Evolutionary conservation across 2,113 vertebrate genomes (phyloP).

Genomic region (Peromyscus polionotus): DNA sequence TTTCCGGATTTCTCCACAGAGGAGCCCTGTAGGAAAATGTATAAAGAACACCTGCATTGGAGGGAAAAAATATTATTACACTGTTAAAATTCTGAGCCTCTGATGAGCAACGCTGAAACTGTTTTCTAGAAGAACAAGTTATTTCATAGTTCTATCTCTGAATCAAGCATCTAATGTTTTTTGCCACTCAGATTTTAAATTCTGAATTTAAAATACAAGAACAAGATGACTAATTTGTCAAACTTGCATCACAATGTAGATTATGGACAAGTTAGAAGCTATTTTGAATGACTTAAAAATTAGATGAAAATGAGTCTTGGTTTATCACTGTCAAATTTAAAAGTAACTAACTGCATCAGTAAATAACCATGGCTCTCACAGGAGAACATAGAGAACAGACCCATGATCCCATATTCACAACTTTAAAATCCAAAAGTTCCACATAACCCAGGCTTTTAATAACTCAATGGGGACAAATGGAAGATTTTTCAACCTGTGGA

Average conservation of each 20-base stretch:
- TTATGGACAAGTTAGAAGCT: conserved; percentile 24
- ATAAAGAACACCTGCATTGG: conserved; percentile 96
- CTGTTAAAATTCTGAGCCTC: conserved; percentile 66
- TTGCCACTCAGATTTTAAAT: conserved; percentile 23
- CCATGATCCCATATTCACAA: background rate
- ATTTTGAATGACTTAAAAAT: conserved; percentile 41
- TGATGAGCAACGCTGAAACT: conserved; percentile 54
- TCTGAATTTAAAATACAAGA: conserved; percentile 40
- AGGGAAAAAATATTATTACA: conserved; percentile 82
- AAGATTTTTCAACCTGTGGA: background rate
- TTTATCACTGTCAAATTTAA: conserved; percentile 1
- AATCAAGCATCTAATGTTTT: conserved; percentile 25
- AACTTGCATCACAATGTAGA: conserved; percentile 38
- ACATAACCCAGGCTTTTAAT: background rate
- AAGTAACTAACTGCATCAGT: conserved; percentile 32
- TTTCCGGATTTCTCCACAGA: conserved; percentile 98
- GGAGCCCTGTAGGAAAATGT: conserved; percentile 97
- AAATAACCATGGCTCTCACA: background rate
- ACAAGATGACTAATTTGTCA: background rate
- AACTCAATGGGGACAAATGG: background rate
- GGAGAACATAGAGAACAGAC: background rate
- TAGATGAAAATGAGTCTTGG: background rate
- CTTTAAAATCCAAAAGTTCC: conserved; percentile 25
- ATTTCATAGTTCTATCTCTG: conserved; percentile 32
- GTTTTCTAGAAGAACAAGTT: background rate